Conservation (phyloP, 2,113 vertebrate genomes). For the Gambusia affinis region DNA sequence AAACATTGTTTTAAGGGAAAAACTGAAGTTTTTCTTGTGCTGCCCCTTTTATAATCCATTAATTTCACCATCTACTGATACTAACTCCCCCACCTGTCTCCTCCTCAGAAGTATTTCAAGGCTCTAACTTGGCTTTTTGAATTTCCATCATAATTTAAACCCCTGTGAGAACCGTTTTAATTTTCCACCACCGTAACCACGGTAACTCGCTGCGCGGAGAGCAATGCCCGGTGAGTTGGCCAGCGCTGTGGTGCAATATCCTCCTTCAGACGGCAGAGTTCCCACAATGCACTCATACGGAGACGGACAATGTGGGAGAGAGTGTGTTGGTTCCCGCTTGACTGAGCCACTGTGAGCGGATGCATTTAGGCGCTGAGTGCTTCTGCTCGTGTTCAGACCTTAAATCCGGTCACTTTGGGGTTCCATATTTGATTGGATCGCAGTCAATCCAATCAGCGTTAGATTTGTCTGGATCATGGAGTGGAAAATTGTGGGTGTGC, state of each 20-base stretch:
- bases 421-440: constrained; percentile 71
- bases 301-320: background rate
- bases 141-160: constrained; percentile 53
- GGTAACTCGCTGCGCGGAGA: constrained; percentile 51
- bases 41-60: background rate
- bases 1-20: no score
- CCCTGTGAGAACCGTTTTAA: constrained; percentile 60
- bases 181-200: constrained; percentile 65
- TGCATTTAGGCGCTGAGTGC: constrained; percentile 5
- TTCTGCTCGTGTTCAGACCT: background rate
- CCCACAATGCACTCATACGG: constrained; percentile 54
- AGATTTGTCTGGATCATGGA: constrained; percentile 43
- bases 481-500: constrained; percentile 8
- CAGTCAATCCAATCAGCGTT: constrained; percentile 70
- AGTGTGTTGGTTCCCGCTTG: constrained; percentile 6
- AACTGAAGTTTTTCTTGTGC: background rate
- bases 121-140: constrained; percentile 33
- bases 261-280: constrained; percentile 56
- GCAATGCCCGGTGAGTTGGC: constrained; percentile 17
- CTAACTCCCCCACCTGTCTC: background rate
- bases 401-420: constrained; percentile 46
- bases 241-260: constrained; percentile 47
- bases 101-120: constrained; percentile 53
- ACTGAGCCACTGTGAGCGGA: constrained; percentile 11
- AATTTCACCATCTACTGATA: background rate